These are phyloP conservation scores for Dynastes grantii DNA, from an alignment of 2,888 invertebrate species.

Conservation along the genomic window DNA sequence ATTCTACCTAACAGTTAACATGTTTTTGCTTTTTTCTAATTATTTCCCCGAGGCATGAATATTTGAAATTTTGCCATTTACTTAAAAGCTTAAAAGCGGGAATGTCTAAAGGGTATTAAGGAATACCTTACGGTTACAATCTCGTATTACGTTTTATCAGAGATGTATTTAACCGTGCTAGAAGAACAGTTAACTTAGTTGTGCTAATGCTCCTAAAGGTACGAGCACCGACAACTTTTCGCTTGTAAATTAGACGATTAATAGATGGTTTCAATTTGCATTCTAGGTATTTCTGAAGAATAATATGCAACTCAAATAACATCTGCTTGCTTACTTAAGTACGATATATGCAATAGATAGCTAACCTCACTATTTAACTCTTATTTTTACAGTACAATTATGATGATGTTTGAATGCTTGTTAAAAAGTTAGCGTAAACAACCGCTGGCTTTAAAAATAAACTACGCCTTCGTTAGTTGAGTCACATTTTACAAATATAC, in stretches of 20 bases:
- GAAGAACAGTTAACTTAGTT: background rate
- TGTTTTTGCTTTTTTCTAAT: too few species aligned
- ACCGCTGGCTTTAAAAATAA: constrained; percentile 35
- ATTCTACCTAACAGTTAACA: too few species aligned
- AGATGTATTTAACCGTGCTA: background rate
- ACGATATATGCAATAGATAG: background rate
- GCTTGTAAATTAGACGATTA: background rate
- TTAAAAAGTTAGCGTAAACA: constrained; percentile 15
- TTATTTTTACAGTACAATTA: background rate
- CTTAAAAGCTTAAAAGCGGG: background rate
- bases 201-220: background rate
- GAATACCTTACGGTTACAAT: background rate
- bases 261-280: background rate
- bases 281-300: background rate
- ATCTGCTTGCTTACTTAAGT: background rate
- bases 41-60: too few species aligned
- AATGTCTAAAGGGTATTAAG: background rate
- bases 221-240: background rate
- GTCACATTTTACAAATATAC: constrained; percentile 25
- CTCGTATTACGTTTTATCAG: background rate
- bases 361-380: background rate
- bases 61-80: background rate
- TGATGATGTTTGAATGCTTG: background rate
- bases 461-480: constrained; percentile 31
- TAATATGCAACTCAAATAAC: background rate